phyloP scores from a whole-genome alignment of 37 sponge, comb jelly and placozoan species.

The Cliona cf. orientalis region DNA sequence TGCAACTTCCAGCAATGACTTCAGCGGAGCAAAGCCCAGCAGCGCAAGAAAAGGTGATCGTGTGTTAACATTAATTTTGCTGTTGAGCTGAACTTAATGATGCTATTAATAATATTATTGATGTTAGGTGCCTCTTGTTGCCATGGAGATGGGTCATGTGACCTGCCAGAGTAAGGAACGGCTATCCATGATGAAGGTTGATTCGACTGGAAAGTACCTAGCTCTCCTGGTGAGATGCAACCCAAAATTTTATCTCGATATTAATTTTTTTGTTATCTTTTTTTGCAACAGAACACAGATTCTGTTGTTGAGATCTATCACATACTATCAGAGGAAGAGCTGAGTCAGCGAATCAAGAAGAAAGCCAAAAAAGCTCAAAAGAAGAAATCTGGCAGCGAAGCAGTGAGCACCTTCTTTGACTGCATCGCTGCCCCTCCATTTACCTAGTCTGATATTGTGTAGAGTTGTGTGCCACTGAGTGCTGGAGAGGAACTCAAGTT shows the following conservation, averaged over 20 bases:
- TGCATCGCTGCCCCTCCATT: too few relatives aligned
- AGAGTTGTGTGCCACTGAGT: background rate
- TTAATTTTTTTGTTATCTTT: background rate
- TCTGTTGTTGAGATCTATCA: constrained; percentile 63
- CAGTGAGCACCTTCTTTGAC: too few relatives aligned
- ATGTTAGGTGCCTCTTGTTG: constrained; percentile 20
- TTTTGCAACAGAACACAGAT: constrained; percentile 31
- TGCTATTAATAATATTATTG: too few relatives aligned
- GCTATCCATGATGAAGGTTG: constrained; percentile 6
- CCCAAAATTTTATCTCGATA: background rate
- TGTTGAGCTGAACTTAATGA: too few relatives aligned
- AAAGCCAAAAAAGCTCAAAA: constrained; percentile 63
- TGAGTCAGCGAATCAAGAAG: constrained; percentile 58
- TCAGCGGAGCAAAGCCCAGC: too few relatives aligned
- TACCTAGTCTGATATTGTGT: background rate
- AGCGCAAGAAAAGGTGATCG: too few relatives aligned
- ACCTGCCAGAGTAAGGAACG: constrained; percentile 35
- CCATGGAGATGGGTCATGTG: constrained; percentile 8
- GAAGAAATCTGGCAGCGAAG: background rate
- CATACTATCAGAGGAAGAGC: constrained; percentile 60
- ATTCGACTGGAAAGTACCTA: constrained; percentile 26
- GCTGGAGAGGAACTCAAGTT: background rate
- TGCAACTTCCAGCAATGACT: too few relatives aligned
- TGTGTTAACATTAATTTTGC: too few relatives aligned
- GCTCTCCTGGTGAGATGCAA: constrained; percentile 64